Evolutionary conservation across 2,888 invertebrate species (phyloP).

Genomic region (Epicampocera succincta): DNA sequence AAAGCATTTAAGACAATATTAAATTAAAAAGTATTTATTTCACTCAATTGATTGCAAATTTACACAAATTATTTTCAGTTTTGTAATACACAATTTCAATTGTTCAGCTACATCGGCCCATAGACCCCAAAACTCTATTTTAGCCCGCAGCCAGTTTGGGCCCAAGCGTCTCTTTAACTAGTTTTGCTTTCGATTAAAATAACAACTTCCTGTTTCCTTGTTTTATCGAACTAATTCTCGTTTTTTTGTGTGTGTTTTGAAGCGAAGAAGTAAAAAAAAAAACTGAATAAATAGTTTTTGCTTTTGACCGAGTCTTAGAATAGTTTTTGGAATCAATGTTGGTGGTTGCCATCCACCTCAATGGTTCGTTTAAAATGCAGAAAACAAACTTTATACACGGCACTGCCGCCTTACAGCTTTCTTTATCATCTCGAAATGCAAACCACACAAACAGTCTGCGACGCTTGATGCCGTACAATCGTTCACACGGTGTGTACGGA

Average conservation of each 20-base stretch:
- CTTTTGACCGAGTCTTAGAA: slow-evolving; percentile 35
- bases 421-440: slow-evolving; percentile 23
- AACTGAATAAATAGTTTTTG: background rate
- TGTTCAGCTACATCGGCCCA: background rate
- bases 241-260: no score
- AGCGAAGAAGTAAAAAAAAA: background rate
- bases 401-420: slow-evolving; percentile 48
- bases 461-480: slow-evolving; percentile 16
- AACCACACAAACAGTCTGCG: slow-evolving; percentile 27
- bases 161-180: background rate
- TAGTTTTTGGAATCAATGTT: slow-evolving; percentile 45
- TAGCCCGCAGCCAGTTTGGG: background rate
- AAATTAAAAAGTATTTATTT: slow-evolving; percentile 1
- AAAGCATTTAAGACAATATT: slow-evolving; percentile 2
- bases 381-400: slow-evolving; percentile 30
- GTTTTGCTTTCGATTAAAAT: slow-evolving; percentile 36
- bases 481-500: background rate
- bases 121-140: background rate
- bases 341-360: slow-evolving; percentile 30
- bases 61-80: background rate
- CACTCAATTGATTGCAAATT: slow-evolving; percentile 35
- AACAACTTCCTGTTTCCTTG: slow-evolving; percentile 47
- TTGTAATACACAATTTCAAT: background rate
- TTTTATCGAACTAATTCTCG: slow-evolving; percentile 18
- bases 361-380: slow-evolving; percentile 46